These are phyloP conservation scores for Bombus turneri DNA, from an alignment of 1,140 invertebrate species.

Conservation along the genomic window DNA sequence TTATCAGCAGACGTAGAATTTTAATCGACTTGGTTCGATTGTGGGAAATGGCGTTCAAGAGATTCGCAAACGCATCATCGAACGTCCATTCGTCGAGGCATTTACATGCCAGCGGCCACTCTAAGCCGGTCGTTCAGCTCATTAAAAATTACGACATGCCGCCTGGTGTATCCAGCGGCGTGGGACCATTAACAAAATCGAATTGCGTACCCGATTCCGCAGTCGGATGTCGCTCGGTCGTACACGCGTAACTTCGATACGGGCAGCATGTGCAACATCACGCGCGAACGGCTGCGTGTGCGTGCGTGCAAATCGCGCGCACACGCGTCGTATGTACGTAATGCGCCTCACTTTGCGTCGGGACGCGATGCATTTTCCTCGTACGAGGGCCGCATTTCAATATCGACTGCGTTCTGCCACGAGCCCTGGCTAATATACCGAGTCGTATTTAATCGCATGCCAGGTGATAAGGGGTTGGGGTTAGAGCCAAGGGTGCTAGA, in stretches of 20 bases:
- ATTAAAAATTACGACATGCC: conserved; percentile 66
- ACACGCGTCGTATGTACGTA: not conserved
- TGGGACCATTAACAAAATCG: conserved; percentile 62
- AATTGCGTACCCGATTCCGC: conserved; percentile 52
- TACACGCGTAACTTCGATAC: conserved; percentile 14
- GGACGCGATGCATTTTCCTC: conserved; percentile 27
- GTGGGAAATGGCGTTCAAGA: conserved; percentile 16
- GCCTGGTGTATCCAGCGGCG: conserved; percentile 12
- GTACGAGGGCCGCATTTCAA: conserved; percentile 47
- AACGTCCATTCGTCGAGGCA: conserved; percentile 39
- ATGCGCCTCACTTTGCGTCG: not conserved
- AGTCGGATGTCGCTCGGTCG: conserved; percentile 13
- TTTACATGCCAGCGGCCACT: conserved; percentile 48
- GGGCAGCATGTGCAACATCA: not conserved
- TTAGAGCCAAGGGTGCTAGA: not conserved
- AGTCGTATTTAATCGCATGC: conserved; percentile 51
- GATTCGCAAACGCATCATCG: conserved; percentile 41
- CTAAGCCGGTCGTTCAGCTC: conserved; percentile 46
- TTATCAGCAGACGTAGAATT: conserved; percentile 15
- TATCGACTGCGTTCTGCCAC: not conserved
- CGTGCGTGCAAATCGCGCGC: conserved; percentile 8
- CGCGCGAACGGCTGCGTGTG: not conserved
- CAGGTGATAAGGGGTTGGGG: conserved; percentile 27
- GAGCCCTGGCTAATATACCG: conserved; percentile 30
- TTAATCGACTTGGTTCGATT: conserved; percentile 37